These are phyloP conservation scores for Stegana nigrithorax DNA, from an alignment of 2,888 invertebrate genomes.

Conservation along the genomic window DNA sequence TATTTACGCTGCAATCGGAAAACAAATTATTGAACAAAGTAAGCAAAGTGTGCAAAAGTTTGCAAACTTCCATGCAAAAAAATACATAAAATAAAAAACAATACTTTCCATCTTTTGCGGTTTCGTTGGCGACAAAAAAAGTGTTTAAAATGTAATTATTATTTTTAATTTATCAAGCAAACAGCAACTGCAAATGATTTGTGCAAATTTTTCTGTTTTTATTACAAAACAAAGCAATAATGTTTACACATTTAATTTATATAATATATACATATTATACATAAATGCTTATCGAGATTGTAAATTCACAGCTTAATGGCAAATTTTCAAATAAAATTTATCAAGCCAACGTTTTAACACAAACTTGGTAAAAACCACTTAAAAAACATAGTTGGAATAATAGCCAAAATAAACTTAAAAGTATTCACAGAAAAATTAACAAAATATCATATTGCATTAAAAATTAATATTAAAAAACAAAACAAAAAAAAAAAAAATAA, in stretches of 20 bases:
- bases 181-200: slow-evolving; percentile 4
- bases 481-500: not conserved
- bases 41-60: not conserved
- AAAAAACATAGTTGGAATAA: not conserved
- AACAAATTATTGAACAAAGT: slow-evolving; percentile 4
- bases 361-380: no score
- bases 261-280: not conserved
- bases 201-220: slow-evolving; percentile 2
- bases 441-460: not conserved
- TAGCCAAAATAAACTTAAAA: not conserved
- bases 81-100: not conserved
- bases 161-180: slow-evolving; percentile 7
- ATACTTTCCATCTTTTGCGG: slow-evolving; percentile 23
- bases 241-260: not conserved
- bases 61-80: no score
- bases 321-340: not conserved
- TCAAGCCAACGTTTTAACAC: not conserved
- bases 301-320: not conserved
- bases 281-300: not conserved
- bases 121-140: slow-evolving; percentile 17
- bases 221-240: not conserved
- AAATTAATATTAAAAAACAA: not conserved
- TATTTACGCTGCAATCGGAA: no score
- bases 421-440: not conserved
- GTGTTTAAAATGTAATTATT: slow-evolving; percentile 9